Evolutionary conservation across 2,113 vertebrate species (phyloP).

Genomic region (Atrichornis clamosus): DNA sequence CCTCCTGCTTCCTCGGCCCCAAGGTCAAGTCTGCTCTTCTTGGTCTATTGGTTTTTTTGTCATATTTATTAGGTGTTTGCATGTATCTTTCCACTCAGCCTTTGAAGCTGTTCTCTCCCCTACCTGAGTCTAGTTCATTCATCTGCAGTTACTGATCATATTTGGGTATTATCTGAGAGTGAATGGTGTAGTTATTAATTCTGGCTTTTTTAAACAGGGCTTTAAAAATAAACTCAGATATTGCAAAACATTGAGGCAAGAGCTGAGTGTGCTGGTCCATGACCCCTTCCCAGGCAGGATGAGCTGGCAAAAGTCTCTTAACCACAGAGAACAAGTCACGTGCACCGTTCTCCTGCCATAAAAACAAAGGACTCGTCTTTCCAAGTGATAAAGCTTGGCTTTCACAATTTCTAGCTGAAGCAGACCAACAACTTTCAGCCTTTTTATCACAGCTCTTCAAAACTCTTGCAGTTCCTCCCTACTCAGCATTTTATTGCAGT

Average conservation of each 20-base stretch:
- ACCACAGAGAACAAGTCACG: neutral
- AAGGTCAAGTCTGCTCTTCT: neutral
- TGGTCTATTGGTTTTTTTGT: neutral
- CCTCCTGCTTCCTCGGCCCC: neutral
- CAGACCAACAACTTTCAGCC: neutral
- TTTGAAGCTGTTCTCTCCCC: neutral
- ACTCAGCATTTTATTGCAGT: neutral
- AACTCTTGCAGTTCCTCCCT: neutral
- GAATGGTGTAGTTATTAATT: slow-evolving; percentile 8
- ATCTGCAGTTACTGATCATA: neutral
- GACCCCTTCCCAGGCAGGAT: neutral
- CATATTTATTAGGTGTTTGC: slow-evolving; percentile 24
- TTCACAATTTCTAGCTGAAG: neutral
- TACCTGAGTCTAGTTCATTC: neutral
- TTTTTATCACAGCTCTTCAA: neutral
- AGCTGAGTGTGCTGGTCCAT: neutral
- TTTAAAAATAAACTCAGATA: neutral
- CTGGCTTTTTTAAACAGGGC: neutral
- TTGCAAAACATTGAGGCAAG: neutral
- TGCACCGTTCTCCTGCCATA: neutral
- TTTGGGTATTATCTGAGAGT: neutral
- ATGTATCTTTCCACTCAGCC: neutral
- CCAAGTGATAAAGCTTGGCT: neutral
- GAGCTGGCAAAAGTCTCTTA: neutral
- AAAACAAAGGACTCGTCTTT: neutral